phyloP scores from a whole-genome alignment of 2,797 vertebrate genomes.

The Chrysocyon brachyurus region DNA sequence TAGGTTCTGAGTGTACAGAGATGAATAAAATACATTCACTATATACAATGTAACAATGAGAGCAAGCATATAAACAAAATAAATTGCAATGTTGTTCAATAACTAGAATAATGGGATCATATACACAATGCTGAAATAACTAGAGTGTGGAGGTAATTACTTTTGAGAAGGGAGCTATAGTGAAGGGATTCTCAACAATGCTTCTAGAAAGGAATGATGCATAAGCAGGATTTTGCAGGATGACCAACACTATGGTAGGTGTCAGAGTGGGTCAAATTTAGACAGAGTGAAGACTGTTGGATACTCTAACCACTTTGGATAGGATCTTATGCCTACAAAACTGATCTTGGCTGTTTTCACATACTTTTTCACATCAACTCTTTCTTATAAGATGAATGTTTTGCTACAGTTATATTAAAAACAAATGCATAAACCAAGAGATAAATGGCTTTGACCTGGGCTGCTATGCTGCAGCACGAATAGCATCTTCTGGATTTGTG shows the following conservation, averaged over 20 bases:
- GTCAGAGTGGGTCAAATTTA: background rate
- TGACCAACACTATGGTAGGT: background rate
- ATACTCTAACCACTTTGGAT: background rate
- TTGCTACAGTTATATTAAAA: conserved; percentile 40
- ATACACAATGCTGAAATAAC: background rate
- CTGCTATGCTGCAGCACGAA: background rate
- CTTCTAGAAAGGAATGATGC: background rate
- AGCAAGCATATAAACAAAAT: background rate
- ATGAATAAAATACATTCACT: background rate
- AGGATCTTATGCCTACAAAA: background rate
- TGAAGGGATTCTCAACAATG: background rate
- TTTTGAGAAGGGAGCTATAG: background rate
- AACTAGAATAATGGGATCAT: background rate
- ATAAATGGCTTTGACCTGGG: background rate
- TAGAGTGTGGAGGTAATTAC: background rate
- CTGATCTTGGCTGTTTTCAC: background rate
- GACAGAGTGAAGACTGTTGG: background rate
- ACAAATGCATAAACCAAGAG: background rate
- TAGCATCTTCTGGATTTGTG: background rate
- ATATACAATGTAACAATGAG: background rate
- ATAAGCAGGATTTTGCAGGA: background rate
- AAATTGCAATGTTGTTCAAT: background rate
- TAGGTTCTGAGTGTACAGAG: background rate
- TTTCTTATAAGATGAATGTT: conserved; percentile 29
- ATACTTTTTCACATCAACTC: background rate